phyloP scores from a whole-genome alignment of 2,797 vertebrate species.

The Poecilia gillii region DNA sequence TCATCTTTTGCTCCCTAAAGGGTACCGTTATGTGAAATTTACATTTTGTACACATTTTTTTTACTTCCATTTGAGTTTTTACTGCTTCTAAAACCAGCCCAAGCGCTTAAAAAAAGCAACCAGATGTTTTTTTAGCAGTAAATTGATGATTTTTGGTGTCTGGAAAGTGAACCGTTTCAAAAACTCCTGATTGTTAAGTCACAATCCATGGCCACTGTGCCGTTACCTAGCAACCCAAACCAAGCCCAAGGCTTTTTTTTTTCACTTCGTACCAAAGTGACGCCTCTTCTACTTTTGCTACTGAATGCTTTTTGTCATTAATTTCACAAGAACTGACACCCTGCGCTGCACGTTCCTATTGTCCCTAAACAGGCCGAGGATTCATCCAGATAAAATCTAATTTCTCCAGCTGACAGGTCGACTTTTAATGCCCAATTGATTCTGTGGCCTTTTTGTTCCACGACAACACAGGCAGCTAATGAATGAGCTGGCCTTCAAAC shows the following conservation, averaged over 20 bases:
- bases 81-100: too few species aligned
- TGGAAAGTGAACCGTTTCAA: too few species aligned
- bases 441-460: constrained; percentile 58
- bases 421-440: constrained; percentile 70
- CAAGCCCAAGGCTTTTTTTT: constrained; percentile 13
- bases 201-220: too few species aligned
- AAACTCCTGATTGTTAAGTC: too few species aligned
- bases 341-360: constrained; percentile 34
- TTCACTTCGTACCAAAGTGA: constrained; percentile 6
- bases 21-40: too few species aligned
- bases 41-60: too few species aligned
- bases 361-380: constrained; percentile 28
- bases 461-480: constrained; percentile 62
- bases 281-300: constrained; percentile 18
- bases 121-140: too few species aligned
- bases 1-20: background rate
- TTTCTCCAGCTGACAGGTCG: constrained; percentile 57
- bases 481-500: constrained; percentile 45
- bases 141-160: too few species aligned
- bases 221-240: too few species aligned
- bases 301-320: constrained; percentile 43
- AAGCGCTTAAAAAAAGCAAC: too few species aligned
- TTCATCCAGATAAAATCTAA: constrained; percentile 63
- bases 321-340: constrained; percentile 31
- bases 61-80: too few species aligned